These are phyloP conservation scores for Homarus gammarus DNA, from an alignment of 2,888 invertebrate species.

Conservation along the genomic window DNA sequence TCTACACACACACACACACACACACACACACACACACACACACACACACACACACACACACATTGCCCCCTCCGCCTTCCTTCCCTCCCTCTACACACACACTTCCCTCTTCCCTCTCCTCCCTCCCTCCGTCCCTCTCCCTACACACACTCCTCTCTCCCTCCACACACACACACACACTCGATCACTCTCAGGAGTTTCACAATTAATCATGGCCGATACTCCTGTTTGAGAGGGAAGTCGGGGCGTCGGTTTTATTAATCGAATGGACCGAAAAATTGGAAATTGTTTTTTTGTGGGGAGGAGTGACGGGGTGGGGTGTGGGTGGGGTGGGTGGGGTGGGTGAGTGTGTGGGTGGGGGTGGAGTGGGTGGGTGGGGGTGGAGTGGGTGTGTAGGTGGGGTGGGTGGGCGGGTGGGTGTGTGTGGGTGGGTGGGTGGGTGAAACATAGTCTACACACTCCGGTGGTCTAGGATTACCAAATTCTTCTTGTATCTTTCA, in stretches of 20 bases:
- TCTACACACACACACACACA: slow-evolving; percentile 13
- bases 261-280: slow-evolving; percentile 37
- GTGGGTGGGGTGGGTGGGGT: too few species aligned
- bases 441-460: too few species aligned
- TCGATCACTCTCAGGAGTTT: slow-evolving; percentile 24
- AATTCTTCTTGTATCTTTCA: too few species aligned
- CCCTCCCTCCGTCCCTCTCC: slow-evolving; percentile 4
- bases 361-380: too few species aligned
- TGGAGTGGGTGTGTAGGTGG: too few species aligned
- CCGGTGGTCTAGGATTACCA: too few species aligned
- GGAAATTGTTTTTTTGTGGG: slow-evolving; percentile 48
- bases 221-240: not conserved
- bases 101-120: not conserved
- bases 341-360: too few species aligned
- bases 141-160: too few species aligned
- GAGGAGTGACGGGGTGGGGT: too few species aligned
- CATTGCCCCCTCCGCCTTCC: not conserved
- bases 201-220: slow-evolving; percentile 15
- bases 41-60: not conserved
- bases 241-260: slow-evolving; percentile 24
- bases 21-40: not conserved
- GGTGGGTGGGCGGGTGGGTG: too few species aligned
- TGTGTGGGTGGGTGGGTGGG: too few species aligned
- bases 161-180: not conserved
- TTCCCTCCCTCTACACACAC: not conserved